Base-by-base conservation (phyloP, 2,113 vertebrate genomes). In the Opisthocomus hoazin region DNA sequence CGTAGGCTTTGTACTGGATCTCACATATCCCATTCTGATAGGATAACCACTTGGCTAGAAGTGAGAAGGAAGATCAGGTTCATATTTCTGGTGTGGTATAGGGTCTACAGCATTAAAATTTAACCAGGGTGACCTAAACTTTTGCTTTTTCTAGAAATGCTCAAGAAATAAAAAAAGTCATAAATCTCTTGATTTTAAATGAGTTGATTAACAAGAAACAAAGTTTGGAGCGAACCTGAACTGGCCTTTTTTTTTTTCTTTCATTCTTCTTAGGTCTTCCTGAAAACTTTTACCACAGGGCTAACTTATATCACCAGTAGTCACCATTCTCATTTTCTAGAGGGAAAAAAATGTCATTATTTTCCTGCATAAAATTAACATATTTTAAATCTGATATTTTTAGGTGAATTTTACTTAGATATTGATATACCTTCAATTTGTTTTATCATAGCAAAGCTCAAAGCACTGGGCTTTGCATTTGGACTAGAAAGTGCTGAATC, bases 151-250 rank as follows among this genome's bases (percentile, higher is more conserved):
- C 6, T 51, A 54, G 29, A 75, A 89, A 61, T 34, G 10, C 1
- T 15, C 1, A 4, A 8, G 15, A 10, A 5, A 7, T 5, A 6
- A 29, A 45, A 7, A 15, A 10, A 53, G 5, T 14, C 29, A 37
- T 34, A 88, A 64, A 39, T 9, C 7, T 16, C 24, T 66, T 23
- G 2, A 4, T 76, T 82, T 91, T 51, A 48, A 90, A 64, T 34
- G 0, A 86, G 30, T 39, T 77, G n/a, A 60, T 73, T 37, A 76
- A 12, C 26, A 73, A 69, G 41, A 79, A 88, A 46, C 2, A 82
- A 51, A 53, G 14, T 57, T 41, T 90, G 20, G 12, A 77, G 6
- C 36, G 19, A 88, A 65, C 3, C 2, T 34, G 26, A 60, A 68
- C 5, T 30, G 34, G 19, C 1, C 1, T 30, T 30, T 36, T 80